phyloP scores from a whole-genome alignment of 1,140 invertebrate genomes.

The Drosophila nannoptera region DNA sequence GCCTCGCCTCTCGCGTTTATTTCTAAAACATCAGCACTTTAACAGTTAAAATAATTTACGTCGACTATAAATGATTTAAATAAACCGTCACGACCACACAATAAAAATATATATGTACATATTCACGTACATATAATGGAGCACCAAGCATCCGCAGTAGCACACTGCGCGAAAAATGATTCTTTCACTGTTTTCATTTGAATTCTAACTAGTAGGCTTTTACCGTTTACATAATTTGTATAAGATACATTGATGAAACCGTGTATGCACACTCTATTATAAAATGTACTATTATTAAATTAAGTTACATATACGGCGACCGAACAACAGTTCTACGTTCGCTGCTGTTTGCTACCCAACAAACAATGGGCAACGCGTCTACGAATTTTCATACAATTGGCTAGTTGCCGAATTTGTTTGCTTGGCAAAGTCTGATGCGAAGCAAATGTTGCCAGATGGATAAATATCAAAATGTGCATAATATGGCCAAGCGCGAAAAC shows the following conservation, averaged over 20 bases:
- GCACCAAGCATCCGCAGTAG: constrained; percentile 34
- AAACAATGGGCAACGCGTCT: constrained; percentile 83
- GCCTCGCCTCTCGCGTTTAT: constrained; percentile 12
- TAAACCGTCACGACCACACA: constrained; percentile 48
- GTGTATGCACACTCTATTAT: constrained; percentile 25
- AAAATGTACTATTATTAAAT: constrained; percentile 48
- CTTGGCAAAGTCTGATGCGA: constrained; percentile 22
- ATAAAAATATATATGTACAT: constrained; percentile 42
- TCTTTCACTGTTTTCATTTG: constrained; percentile 33
- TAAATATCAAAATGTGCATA: constrained; percentile 82
- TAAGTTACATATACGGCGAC: constrained; percentile 48
- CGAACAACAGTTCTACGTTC: constrained; percentile 42
- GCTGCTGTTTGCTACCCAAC: constrained; percentile 42
- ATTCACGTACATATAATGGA: constrained; percentile 37
- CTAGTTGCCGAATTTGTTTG: constrained; percentile 21
- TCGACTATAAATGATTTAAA: constrained; percentile 37
- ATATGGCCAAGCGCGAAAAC: constrained; percentile 89
- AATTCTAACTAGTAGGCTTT: constrained; percentile 27
- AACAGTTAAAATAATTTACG: constrained; percentile 28
- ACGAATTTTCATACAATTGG: constrained; percentile 65
- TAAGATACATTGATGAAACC: constrained; percentile 30
- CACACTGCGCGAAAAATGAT: constrained; percentile 45
- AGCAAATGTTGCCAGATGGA: constrained; percentile 70
- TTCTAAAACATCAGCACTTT: constrained; percentile 20
- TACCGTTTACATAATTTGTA: constrained; percentile 41